These are phyloP conservation scores for Dolichallabes microphthalmus DNA, from an alignment of 2,113 vertebrate genomes.

Conservation along the genomic window DNA sequence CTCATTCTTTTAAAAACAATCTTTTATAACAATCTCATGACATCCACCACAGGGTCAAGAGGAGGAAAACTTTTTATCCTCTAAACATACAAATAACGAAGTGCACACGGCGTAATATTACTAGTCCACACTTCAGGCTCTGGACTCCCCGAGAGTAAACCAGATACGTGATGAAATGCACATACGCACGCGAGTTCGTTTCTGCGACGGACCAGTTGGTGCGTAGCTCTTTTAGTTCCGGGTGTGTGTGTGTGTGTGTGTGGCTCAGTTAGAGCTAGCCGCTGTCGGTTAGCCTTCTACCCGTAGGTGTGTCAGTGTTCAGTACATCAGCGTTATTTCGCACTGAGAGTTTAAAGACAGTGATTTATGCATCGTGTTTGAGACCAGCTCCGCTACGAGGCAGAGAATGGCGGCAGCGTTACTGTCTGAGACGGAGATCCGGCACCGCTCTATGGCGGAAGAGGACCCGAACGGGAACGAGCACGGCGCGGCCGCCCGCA, in stretches of 20 bases:
- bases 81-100: slow-evolving; percentile 12
- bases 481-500: slow-evolving; percentile 73
- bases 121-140: not conserved
- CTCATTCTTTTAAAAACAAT: not conserved
- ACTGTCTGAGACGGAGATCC: slow-evolving; percentile 74
- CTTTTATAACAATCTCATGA: slow-evolving; percentile 21
- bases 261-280: slow-evolving; percentile 50
- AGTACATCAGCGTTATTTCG: not conserved
- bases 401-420: slow-evolving; percentile 67
- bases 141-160: not conserved
- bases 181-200: not conserved
- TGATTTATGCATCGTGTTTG: slow-evolving; percentile 59
- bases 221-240: slow-evolving; percentile 62
- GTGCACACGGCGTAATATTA: not conserved
- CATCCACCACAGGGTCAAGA: not conserved
- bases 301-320: slow-evolving; percentile 27
- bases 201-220: slow-evolving; percentile 19
- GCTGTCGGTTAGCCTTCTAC: slow-evolving; percentile 17
- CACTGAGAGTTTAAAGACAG: slow-evolving; percentile 17
- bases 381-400: slow-evolving; percentile 25
- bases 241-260: slow-evolving; percentile 63
- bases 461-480: slow-evolving; percentile 80
- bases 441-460: slow-evolving; percentile 77
- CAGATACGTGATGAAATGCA: slow-evolving; percentile 5
- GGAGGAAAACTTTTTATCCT: slow-evolving; percentile 36